Base-by-base conservation (phyloP, 2,888 invertebrate species). In the Cephalotes varians region DNA sequence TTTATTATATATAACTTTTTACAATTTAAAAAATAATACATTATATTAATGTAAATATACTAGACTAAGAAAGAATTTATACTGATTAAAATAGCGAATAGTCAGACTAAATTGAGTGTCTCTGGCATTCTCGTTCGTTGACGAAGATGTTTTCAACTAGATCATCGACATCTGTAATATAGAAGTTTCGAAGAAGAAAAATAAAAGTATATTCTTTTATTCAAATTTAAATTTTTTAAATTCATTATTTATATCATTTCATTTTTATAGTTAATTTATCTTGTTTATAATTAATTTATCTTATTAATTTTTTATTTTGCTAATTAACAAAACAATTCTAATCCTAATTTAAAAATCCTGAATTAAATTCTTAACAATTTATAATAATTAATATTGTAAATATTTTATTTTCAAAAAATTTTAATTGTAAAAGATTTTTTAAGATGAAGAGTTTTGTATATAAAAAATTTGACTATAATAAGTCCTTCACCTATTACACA, bases 121-220 rank as follows among this genome's bases (percentile, higher is more conserved):
- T 64, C 74, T 51, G 49, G n/a, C 40, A 76, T 76, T 76, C 49
- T 64, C 28, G n/a, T 64, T 25, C 4, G 64, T 47, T 74, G 74
- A 64, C 64, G 25, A 76, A 49, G 65, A 76, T 37, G n/a, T 60
- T 73, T 60, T 60, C 56, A 54, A 71, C 25, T 18, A 54, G 54
- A 71, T 54, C 44, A 73, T 73, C 44, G n/a, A 72, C 40, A 60
- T 12, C n/a, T 73, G 28, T 9, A 31, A 60, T 44, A 40, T 9
- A 58, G n/a, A 31, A 28, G 21, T 44, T n/a, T 73, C 15, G 15
- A 15, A 40, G 40, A 40, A 12, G 12, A 58, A 37, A 18, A 28
- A n/a, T 28, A 56, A 1, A 3, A 69, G 10, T 9, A 12, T 31
- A 12, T 31, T 73, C 31, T 60, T 73, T 21, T 21, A 44, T 28